phyloP scores from a whole-genome alignment of 1,140 invertebrate genomes.

The Acyrthosiphon pisum region DNA sequence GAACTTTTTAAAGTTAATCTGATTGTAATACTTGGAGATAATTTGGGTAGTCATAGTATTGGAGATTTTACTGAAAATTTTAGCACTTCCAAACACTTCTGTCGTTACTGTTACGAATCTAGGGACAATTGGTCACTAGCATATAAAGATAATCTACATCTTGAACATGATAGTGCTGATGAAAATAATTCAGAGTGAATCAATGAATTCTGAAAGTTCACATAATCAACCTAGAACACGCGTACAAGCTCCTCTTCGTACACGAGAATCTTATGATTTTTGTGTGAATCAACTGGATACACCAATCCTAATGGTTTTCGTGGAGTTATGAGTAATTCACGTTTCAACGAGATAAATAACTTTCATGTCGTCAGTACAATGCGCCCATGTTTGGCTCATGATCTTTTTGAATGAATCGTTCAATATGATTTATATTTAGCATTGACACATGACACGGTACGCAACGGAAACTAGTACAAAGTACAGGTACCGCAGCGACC shows the following conservation, averaged over 20 bases:
- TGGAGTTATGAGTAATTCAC: neutral
- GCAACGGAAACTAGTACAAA: too few species aligned
- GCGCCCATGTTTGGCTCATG: neutral
- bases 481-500: too few species aligned
- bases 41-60: neutral
- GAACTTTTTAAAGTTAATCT: neutral
- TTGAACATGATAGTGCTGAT: neutral
- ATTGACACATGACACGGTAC: too few species aligned
- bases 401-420: neutral
- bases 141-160: neutral
- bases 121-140: neutral
- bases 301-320: neutral
- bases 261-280: neutral
- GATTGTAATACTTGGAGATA: neutral
- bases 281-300: neutral
- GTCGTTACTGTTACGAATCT: neutral
- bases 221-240: neutral
- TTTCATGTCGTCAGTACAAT: neutral
- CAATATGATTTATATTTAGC: neutral
- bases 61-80: neutral
- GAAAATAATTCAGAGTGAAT: neutral
- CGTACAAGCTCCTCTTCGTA: neutral
- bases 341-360: neutral
- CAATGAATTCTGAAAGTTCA: neutral
- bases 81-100: neutral